These are phyloP conservation scores for Eumacrocentrus americanus DNA, from an alignment of 2,888 invertebrate species.

Conservation along the genomic window DNA sequence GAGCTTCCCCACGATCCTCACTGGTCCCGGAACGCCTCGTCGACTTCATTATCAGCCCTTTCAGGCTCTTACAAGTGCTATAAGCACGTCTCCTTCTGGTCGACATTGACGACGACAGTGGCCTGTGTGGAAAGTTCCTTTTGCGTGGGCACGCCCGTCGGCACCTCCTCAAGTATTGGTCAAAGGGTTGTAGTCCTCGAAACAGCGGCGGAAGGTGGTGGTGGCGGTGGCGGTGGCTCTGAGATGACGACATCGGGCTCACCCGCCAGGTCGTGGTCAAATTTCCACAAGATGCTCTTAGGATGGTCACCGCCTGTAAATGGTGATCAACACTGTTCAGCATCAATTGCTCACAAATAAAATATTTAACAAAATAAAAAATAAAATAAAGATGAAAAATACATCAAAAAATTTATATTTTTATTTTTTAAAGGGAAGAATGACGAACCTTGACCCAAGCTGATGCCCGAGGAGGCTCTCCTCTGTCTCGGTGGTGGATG, in stretches of 20 bases:
- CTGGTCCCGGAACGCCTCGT: slow-evolving; percentile 28
- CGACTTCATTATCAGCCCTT: slow-evolving; percentile 34
- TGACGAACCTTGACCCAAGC: slow-evolving; percentile 57
- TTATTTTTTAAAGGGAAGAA: background rate
- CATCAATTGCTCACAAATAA: too few relatives aligned
- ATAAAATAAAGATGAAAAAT: too few relatives aligned
- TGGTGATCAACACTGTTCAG: slow-evolving; percentile 7
- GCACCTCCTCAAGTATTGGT: slow-evolving; percentile 60
- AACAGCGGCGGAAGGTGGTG: slow-evolving; percentile 54
- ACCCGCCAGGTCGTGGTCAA: slow-evolving; percentile 59
- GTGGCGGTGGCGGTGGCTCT: slow-evolving; percentile 49
- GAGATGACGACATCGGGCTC: slow-evolving; percentile 59
- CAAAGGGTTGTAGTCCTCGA: slow-evolving; percentile 59
- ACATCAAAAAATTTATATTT: too few relatives aligned
- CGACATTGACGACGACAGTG: slow-evolving; percentile 50
- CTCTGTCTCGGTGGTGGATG: slow-evolving; percentile 57
- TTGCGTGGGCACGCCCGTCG: slow-evolving; percentile 54
- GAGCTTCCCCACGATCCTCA: slow-evolving; percentile 11
- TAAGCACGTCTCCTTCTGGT: slow-evolving; percentile 58
- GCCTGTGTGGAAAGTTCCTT: slow-evolving; percentile 52
- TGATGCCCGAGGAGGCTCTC: slow-evolving; percentile 59
- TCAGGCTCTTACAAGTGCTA: slow-evolving; percentile 53
- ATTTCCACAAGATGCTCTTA: slow-evolving; percentile 60
- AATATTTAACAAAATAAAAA: too few relatives aligned
- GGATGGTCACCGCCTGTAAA: slow-evolving; percentile 58